Evolutionary conservation across 2,797 vertebrate species (phyloP).

Genomic region (Myotis planiceps): DNA sequence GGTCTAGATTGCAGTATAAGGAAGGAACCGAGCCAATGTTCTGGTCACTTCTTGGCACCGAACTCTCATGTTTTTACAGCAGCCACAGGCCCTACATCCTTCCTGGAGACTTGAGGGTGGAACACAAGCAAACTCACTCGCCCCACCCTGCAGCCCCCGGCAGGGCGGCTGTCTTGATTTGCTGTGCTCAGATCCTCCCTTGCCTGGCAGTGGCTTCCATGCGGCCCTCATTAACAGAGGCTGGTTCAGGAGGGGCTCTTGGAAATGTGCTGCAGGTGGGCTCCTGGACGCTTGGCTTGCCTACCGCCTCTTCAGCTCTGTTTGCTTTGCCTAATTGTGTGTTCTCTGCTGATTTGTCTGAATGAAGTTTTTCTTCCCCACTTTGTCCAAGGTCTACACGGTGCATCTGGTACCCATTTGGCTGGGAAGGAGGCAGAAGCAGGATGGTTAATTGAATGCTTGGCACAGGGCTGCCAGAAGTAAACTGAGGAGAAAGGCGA

Average conservation of each 20-base stretch:
- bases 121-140: constrained; percentile 34
- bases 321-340: constrained; percentile 71
- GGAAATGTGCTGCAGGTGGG: constrained; percentile 44
- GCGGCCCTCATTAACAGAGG: background rate
- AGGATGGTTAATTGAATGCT: constrained; percentile 64
- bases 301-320: constrained; percentile 35
- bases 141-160: constrained; percentile 1
- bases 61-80: constrained; percentile 47
- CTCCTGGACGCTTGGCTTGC: constrained; percentile 30
- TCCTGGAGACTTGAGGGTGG: constrained; percentile 62
- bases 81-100: constrained; percentile 61
- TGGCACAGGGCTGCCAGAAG: constrained; percentile 48
- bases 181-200: background rate
- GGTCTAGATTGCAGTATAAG: constrained; percentile 62
- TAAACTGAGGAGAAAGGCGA: background rate
- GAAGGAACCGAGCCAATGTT: constrained; percentile 53
- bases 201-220: background rate
- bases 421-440: background rate
- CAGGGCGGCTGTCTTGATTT: background rate
- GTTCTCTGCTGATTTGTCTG: constrained; percentile 71
- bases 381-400: constrained; percentile 61
- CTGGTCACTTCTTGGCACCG: constrained; percentile 57
- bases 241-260: constrained; percentile 44
- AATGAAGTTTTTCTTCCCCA: constrained; percentile 52
- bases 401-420: constrained; percentile 79